A percentile compares a stretch with the other conserved stretches of the same genome.
Conservation (phyloP, 2,888 invertebrate genomes). For the Lasioglossum morio region DNA sequence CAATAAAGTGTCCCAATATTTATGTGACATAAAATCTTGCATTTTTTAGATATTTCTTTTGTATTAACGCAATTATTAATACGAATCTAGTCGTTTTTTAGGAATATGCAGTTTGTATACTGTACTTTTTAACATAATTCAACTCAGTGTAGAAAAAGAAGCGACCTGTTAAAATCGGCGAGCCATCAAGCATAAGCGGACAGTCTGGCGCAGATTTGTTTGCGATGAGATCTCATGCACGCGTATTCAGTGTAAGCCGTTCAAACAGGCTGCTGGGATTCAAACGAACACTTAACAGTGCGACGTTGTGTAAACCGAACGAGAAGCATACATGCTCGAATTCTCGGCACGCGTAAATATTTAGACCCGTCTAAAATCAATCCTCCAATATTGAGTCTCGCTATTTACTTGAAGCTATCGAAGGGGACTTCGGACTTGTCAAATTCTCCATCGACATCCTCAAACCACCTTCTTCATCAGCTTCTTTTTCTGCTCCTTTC, state of each 20-base stretch:
- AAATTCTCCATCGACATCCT: neutral
- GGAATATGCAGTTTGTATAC: too few relatives aligned
- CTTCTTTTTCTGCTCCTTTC: neutral
- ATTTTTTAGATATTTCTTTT: too few relatives aligned
- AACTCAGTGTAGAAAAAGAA: neutral
- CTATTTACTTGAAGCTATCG: constrained; percentile 64
- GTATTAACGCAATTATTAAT: too few relatives aligned
- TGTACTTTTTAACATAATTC: too few relatives aligned
- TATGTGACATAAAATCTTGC: too few relatives aligned
- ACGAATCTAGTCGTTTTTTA: too few relatives aligned
- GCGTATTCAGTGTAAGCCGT: constrained; percentile 26
- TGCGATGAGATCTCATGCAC: constrained; percentile 48
- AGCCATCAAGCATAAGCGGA: constrained; percentile 33
- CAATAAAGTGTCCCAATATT: too few relatives aligned
- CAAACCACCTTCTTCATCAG: neutral
- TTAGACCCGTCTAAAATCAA: constrained; percentile 67
- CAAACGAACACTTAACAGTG: constrained; percentile 70
- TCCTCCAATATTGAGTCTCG: constrained; percentile 60
- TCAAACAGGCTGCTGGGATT: constrained; percentile 46
- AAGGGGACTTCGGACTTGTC: constrained; percentile 45
- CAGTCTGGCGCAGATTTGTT: constrained; percentile 41
- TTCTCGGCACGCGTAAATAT: constrained; percentile 68
- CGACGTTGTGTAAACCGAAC: constrained; percentile 72
- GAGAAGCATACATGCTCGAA: constrained; percentile 55
- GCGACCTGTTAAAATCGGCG: neutral